phyloP scores from a whole-genome alignment of 2,888 invertebrate species.

The Lasioglossum vierecki region DNA sequence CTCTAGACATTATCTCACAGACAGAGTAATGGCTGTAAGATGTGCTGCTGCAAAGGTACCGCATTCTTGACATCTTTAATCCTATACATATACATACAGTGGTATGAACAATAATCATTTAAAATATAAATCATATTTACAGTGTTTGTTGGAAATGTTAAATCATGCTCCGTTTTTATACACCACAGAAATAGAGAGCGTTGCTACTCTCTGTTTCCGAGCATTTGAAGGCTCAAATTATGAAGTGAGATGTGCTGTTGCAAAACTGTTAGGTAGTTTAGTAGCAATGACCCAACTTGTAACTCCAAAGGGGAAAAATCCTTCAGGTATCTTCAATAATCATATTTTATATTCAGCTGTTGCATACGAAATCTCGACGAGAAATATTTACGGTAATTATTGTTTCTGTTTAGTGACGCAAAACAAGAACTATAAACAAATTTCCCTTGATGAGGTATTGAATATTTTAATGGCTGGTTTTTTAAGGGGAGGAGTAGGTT shows the following conservation, averaged over 20 bases:
- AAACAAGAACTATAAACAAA: conserved; percentile 88
- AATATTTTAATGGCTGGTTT: conserved; percentile 97
- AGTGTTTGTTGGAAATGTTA: conserved; percentile 95
- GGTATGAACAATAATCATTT: conserved; percentile 14
- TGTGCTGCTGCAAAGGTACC: conserved; percentile 93
- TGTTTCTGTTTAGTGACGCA: conserved; percentile 85
- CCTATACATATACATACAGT: not conserved
- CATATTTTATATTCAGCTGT: not conserved
- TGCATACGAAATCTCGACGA: not conserved
- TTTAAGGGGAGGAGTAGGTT: conserved; percentile 96
- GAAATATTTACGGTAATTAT: not conserved
- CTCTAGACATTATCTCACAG: conserved; percentile 93
- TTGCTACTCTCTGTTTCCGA: conserved; percentile 95
- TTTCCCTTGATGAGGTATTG: conserved; percentile 95
- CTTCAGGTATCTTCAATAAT: conserved; percentile 78
- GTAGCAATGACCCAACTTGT: conserved; percentile 94
- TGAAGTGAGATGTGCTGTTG: conserved; percentile 95
- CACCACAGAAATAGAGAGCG: conserved; percentile 95
- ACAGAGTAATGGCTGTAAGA: conserved; percentile 96
- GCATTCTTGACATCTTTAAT: not conserved
- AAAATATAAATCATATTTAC: conserved; percentile 73
- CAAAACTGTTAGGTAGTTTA: conserved; percentile 94
- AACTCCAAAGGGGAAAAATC: conserved; percentile 85
- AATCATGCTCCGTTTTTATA: conserved; percentile 94
- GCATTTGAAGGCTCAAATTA: conserved; percentile 97